Evolutionary conservation across 2,113 vertebrate genomes (phyloP), one percentile per base, ranked within the genome.

Genomic region (Pterocles orientalis): DNA sequence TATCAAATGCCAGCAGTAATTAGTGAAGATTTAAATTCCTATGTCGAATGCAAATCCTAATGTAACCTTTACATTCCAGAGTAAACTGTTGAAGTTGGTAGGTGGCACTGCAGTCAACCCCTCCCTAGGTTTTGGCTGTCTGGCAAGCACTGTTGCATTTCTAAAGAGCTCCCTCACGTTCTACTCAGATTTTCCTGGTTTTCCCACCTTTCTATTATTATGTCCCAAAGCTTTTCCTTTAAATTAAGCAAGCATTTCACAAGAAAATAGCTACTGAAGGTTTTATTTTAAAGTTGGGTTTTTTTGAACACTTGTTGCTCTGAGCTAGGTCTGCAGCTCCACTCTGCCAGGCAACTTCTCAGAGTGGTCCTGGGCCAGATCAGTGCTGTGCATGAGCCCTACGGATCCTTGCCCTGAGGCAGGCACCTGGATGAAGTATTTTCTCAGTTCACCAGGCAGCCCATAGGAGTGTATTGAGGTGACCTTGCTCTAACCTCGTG

Each of bases 241-340:
- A 65, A 71, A 66, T 47, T 71, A n/a, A 70, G 21, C 13, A 60
- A 70, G 5, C 31, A 33, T 75, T 92, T 79, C 4, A 20, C 12
- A 36, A 25, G 33, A 69, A 72, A 91, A 77, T 12, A 86, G 2
- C 26, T 56, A 23, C 18, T 31, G 8, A 70, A 62, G 20, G 8
- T 50, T 82, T 80, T 58, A 48, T 70, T 69, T 60, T 7, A 31
- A 54, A 17, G 6, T 18, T 2, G 0, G 1, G 12, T 36, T 36
- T 64, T 31, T 43, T 50, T 6, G 25, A 80, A 47, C 3, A 14
- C 4, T 64, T 45, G 4, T 26, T 85, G 12, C 10, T 45, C 26
- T 1, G 3, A 57, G 7, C 56, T 65, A 56, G 7, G 4, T 54
- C 43, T 75, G 41, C 15, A 3, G 1, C 33, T 79, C n/a, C 0